These are phyloP conservation scores for Eulemur albifrons DNA, from an alignment of 2,797 vertebrate genomes.

Conservation along the genomic window DNA sequence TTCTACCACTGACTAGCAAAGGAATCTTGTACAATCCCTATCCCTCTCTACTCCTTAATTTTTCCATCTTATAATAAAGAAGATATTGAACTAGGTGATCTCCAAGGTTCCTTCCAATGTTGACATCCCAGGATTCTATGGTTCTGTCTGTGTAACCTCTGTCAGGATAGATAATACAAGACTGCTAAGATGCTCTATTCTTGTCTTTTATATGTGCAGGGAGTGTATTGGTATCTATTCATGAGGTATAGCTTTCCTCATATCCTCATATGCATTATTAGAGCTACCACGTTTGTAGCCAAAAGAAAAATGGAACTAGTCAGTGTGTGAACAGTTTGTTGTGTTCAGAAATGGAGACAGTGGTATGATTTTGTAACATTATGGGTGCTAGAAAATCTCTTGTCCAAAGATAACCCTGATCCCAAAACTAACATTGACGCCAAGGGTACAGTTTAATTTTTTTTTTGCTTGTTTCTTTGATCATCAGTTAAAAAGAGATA, in stretches of 20 bases:
- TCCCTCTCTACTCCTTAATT: neutral
- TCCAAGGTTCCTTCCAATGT: neutral
- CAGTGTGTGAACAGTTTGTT: neutral
- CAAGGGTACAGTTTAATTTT: neutral
- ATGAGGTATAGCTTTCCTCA: neutral
- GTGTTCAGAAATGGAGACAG: neutral
- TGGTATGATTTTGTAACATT: neutral
- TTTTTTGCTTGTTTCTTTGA: neutral
- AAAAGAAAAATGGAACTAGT: neutral
- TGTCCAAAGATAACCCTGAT: neutral
- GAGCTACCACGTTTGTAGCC: neutral
- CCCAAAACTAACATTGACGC: neutral
- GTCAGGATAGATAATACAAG: neutral
- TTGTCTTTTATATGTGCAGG: neutral
- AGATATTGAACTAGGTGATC: neutral
- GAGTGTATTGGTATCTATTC: neutral
- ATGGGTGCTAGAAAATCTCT: neutral
- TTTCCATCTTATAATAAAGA: neutral
- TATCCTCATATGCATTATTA: neutral
- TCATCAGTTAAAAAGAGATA: neutral
- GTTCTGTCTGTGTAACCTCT: neutral
- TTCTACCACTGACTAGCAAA: neutral
- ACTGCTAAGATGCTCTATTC: neutral
- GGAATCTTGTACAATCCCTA: neutral
- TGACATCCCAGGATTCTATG: neutral